phyloP scores from a whole-genome alignment of 2,113 vertebrate genomes.

The Grammomys surdaster region DNA sequence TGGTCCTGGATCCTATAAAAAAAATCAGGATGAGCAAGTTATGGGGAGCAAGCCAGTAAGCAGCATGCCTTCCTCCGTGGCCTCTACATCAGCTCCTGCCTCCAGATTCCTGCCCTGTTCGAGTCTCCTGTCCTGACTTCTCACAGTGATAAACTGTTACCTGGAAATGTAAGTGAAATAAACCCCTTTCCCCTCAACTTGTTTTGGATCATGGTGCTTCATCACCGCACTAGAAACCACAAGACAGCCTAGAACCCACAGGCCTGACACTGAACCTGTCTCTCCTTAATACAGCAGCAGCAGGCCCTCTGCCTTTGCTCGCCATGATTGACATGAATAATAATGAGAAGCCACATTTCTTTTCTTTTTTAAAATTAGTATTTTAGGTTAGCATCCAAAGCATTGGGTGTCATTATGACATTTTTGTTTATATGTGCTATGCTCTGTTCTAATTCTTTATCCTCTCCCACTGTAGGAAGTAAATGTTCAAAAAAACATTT shows the following conservation, averaged over 20 bases:
- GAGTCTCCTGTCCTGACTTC: background rate
- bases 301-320: background rate
- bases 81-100: background rate
- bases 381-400: background rate
- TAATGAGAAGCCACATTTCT: background rate
- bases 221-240: background rate
- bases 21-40: background rate
- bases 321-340: background rate
- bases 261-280: background rate
- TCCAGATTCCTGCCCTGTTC: background rate
- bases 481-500: background rate
- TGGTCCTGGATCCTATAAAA: background rate
- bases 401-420: background rate
- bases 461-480: background rate
- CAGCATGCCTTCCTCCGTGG: background rate
- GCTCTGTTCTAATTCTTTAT: background rate
- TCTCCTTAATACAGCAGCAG: slow-evolving; percentile 23
- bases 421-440: background rate
- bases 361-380: background rate
- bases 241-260: background rate
- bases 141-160: background rate
- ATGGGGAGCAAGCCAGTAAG: background rate
- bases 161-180: background rate
- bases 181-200: background rate
- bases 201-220: background rate